Percentiles rank a stretch among this genome's conserved stretches.
Conservation (phyloP, 2,888 invertebrate species). For the Salticus scenicus region DNA sequence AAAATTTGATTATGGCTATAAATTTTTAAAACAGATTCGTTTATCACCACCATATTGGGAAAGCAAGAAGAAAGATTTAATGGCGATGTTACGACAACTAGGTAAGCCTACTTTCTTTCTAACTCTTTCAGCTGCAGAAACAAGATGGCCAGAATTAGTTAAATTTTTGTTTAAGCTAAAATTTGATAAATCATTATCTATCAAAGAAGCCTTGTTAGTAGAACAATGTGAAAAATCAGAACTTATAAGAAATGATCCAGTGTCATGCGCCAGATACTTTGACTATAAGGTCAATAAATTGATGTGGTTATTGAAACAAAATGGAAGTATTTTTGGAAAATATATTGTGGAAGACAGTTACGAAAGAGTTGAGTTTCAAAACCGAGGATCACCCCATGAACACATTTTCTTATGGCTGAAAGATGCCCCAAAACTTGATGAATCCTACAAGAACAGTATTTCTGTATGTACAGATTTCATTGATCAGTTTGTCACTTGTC, state of each 20-base stretch:
- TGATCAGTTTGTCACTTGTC: background rate
- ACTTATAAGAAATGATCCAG: slow-evolving; percentile 3
- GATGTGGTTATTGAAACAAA: background rate
- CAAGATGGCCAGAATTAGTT: background rate
- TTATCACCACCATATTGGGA: background rate
- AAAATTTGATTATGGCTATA: background rate
- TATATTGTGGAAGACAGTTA: background rate
- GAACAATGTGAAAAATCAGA: background rate
- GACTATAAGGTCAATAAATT: background rate
- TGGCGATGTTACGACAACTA: background rate
- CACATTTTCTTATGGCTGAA: background rate
- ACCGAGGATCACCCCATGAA: background rate
- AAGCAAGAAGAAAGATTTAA: background rate
- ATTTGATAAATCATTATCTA: background rate
- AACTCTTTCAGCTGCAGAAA: background rate
- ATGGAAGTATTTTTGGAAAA: background rate
- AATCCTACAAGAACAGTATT: background rate
- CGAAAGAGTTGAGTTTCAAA: slow-evolving; percentile 10
- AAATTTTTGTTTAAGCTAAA: background rate
- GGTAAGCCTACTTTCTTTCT: background rate
- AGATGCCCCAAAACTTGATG: background rate
- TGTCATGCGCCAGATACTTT: background rate
- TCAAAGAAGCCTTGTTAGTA: background rate
- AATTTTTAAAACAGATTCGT: background rate
- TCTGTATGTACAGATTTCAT: background rate